Percentiles rank a stretch among this genome's conserved stretches.
phyloP scores from a whole-genome alignment of 2,888 invertebrate genomes.

The Eupithecia vulgata region DNA sequence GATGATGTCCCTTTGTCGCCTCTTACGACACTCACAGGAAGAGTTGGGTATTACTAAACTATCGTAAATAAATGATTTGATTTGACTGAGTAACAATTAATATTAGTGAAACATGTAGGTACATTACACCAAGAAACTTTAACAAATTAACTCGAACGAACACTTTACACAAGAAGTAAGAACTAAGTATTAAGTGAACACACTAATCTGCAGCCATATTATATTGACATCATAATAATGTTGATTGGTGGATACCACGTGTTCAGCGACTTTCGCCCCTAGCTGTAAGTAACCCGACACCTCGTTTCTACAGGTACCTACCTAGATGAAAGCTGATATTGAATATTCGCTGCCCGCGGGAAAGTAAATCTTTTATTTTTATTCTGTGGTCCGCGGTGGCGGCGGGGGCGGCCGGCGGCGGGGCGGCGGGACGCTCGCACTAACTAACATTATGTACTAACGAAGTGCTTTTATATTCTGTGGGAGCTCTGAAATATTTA shows the following conservation, averaged over 20 bases:
- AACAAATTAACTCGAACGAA: too few relatives aligned
- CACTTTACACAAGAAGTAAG: too few relatives aligned
- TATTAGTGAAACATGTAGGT: too few relatives aligned
- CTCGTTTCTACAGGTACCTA: not conserved
- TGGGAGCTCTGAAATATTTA: not conserved
- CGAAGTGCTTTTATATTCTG: not conserved
- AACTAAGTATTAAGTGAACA: too few relatives aligned
- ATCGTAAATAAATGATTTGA: too few relatives aligned
- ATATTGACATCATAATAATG: not conserved
- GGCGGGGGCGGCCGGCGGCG: not conserved
- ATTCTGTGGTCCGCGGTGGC: not conserved
- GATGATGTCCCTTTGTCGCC: too few relatives aligned
- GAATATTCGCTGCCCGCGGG: not conserved
- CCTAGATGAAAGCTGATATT: not conserved
- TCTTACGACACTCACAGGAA: too few relatives aligned
- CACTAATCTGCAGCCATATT: too few relatives aligned
- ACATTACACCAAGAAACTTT: too few relatives aligned
- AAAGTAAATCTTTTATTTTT: not conserved
- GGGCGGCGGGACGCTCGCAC: not conserved
- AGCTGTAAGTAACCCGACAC: not conserved
- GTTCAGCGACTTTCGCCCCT: not conserved
- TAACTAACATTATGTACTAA: not conserved
- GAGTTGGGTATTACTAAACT: too few relatives aligned
- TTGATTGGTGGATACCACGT: not conserved
- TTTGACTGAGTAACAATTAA: too few relatives aligned